Base-by-base conservation (phyloP, 2,888 invertebrate genomes). In the Drosophila dives region DNA sequence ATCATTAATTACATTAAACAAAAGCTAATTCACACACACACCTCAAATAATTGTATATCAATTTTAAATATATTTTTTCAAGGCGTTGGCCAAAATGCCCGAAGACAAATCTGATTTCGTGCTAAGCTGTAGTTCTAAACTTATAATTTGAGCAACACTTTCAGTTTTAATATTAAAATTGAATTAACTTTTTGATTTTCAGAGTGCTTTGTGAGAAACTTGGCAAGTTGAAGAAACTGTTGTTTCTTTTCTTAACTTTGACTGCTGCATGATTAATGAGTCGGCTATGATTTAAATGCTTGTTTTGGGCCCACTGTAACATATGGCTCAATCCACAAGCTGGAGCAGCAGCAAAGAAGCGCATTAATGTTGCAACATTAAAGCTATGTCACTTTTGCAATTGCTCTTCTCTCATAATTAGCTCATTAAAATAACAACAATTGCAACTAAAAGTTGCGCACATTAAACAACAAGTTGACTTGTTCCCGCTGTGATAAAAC, bases 121-220 rank as follows among this genome's bases (percentile, higher is more conserved):
- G 33, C 49, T 32, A 32, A 54, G 68, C 63, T 61, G 68, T 72
- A 67, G 74, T 83, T 83, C 83, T 82, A 68, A 70, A 50, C 75
- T 61, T 67, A 64, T 73, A 80, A 81, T 81, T 74, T 53, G 40
- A 36, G 67, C 75, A 49, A 62, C 76, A 86, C 83, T 86, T 83
- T 86, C 86, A 58, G 59, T 78, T 83, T 86, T 56, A 68, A 68
- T 81, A 83, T 78, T 83, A 83, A 80, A 77, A 86, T 75, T 55
- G 71, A 86, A 86, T 85, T 82, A 79, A 76, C 72, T 60, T 69
- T 29, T 55, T 49, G 2, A 15, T 58, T 32, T 33, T 33, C 49
- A 64, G 67, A 23, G 15, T 23, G 45, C 45, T 15, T 3, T 74
- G 58, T 74, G 81, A 61, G 81, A 83, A 75, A 69, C 64, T 48